Percentiles rank a stretch among this genome's conserved stretches.
Conservation (phyloP, 1,140 invertebrate species). For the Centruroides sculpturatus region DNA sequence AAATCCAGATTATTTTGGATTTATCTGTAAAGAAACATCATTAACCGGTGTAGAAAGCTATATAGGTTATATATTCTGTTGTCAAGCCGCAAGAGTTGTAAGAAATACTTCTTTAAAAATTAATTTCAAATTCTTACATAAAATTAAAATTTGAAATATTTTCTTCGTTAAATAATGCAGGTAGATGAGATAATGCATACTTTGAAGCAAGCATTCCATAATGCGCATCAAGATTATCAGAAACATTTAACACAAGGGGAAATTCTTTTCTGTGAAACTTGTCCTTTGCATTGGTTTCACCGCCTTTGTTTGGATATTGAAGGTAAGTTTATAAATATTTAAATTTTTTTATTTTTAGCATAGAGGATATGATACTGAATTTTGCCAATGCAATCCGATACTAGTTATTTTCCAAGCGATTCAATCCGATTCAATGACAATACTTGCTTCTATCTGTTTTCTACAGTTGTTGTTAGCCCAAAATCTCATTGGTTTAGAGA, state of each 20-base stretch:
- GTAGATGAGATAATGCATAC: constrained; percentile 40
- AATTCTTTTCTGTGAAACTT: constrained; percentile 54
- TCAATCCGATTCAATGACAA: too few species aligned
- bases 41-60: constrained; percentile 40
- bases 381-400: too few species aligned
- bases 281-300: constrained; percentile 91
- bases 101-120: background rate
- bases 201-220: constrained; percentile 65
- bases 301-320: constrained; percentile 75
- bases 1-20: constrained; percentile 76
- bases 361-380: too few species aligned
- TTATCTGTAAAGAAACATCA: constrained; percentile 28
- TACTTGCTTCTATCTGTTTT: too few species aligned
- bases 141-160: background rate
- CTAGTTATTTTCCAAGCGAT: too few species aligned
- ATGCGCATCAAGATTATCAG: constrained; percentile 41
- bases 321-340: constrained; percentile 28
- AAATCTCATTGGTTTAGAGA: too few species aligned
- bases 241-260: constrained; percentile 19
- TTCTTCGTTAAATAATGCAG: constrained; percentile 21
- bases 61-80: constrained; percentile 78
- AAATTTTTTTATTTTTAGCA: too few species aligned
- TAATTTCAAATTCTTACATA: background rate
- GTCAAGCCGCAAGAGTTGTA: constrained; percentile 49
- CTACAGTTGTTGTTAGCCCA: too few species aligned